phyloP scores from a whole-genome alignment of 2,113 vertebrate species.

The Baryphthengus martii region DNA sequence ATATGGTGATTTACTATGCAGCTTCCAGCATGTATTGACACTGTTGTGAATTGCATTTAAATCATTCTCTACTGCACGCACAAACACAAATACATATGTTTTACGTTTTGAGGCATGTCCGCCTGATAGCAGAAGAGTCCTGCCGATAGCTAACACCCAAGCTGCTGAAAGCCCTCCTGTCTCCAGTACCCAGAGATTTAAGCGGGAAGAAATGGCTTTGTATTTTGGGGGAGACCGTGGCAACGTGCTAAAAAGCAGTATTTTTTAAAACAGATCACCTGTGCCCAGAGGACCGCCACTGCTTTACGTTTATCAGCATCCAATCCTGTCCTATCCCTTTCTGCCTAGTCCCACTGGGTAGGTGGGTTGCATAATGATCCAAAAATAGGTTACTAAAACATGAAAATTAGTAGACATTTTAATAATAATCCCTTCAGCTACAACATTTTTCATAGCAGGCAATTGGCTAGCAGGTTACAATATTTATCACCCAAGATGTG shows the following conservation, averaged over 20 bases:
- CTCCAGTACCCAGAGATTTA: not conserved
- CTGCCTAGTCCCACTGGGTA: not conserved
- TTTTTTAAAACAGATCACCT: not conserved
- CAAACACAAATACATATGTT: not conserved
- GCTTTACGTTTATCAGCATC: not conserved
- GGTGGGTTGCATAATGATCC: conserved; percentile 7
- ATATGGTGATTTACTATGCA: conserved; percentile 50
- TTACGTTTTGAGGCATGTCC: not conserved
- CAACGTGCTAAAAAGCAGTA: not conserved
- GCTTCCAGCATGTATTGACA: conserved; percentile 4
- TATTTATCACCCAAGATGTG: conserved; percentile 36
- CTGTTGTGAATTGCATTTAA: not conserved
- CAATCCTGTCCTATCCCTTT: not conserved
- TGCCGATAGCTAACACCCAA: not conserved
- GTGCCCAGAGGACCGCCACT: not conserved
- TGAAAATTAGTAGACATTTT: conserved; percentile 33
- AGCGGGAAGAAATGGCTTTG: not conserved
- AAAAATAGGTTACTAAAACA: conserved; percentile 24
- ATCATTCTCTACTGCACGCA: not conserved
- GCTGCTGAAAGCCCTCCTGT: not conserved
- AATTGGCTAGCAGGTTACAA: conserved; percentile 28
- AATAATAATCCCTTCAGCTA: conserved; percentile 42
- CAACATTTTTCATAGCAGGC: not conserved
- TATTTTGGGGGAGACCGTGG: not conserved
- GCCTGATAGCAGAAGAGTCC: not conserved